Base-by-base conservation (phyloP, 2,888 invertebrate species). In the Papilio gigon region DNA sequence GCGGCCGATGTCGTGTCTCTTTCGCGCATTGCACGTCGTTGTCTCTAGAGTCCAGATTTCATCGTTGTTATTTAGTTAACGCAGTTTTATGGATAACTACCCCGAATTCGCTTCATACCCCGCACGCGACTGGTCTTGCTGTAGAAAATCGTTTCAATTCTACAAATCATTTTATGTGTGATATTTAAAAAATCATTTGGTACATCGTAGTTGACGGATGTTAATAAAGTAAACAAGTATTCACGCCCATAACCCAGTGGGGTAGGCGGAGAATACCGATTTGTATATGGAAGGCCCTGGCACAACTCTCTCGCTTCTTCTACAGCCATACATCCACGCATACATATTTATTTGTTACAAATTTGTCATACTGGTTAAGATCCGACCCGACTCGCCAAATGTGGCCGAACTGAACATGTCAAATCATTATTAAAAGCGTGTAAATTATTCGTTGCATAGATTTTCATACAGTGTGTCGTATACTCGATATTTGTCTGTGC, bases 1-100 rank as follows among this genome's bases (percentile, higher is more conserved):
- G 2, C 84, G 78, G 17, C 70, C 75, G 33, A 73, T 70, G 11
- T 87, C 89, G 60, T 77, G 78, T 0, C 87, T 80, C 71, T 83
- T 85, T 47, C 85, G 81, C 1, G 76, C 78, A n/a, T 65, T 61
- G 44, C 65, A 47, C 37, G 44, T 20, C 12, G 58, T 40, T 6
- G 64, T 65, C 20, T 66, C 67, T 62, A 56, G 25, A 35, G 20
- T 12, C 14, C 5, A 53, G 1, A 17, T 17, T 0, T 20, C 35
- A 3, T 27, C n/a, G 11, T 25, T 22, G 8, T 27, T 1, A 42
- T 25, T n/a, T 25, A 33, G 33, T 20, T 17, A 17, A 2, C 4
- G 30, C n/a, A 4, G 1, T 8, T 53, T 53, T 25, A 50, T 5
- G 12, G 12, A 56, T n/a, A 17, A n/a, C n/a, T 30, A 17, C n/a